Percentiles rank a stretch among this genome's conserved stretches.
Evolutionary conservation across 1,140 invertebrate species (phyloP).

Genomic region (Sipha flava): DNA sequence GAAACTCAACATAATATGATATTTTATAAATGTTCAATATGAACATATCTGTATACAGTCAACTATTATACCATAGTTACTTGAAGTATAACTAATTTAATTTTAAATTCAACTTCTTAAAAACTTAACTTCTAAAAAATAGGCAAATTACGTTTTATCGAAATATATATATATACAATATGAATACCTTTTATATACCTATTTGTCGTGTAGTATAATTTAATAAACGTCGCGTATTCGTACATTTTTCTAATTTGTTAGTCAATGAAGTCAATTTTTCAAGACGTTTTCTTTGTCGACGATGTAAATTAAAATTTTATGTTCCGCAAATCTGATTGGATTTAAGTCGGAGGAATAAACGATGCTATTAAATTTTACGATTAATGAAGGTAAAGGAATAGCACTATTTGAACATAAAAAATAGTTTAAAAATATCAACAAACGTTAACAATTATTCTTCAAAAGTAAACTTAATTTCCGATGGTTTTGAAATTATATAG

Average conservation of each 20-base stretch:
- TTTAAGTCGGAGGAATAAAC: background rate
- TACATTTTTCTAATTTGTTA: background rate
- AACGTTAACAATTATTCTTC: background rate
- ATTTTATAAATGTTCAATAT: too few species aligned
- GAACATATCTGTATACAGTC: too few species aligned
- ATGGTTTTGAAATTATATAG: background rate
- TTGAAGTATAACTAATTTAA: too few species aligned
- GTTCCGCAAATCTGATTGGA: background rate
- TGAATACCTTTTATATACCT: too few species aligned
- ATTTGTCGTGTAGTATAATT: too few species aligned
- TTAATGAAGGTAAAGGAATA: background rate
- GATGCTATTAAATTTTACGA: conserved; percentile 10
- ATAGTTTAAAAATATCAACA: background rate
- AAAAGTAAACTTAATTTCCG: background rate
- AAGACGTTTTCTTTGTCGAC: background rate
- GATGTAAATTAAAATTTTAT: background rate
- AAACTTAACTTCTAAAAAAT: too few species aligned
- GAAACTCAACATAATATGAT: too few species aligned
- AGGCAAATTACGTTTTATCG: too few species aligned
- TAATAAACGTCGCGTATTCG: too few species aligned
- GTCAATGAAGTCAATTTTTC: background rate
- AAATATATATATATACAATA: too few species aligned
- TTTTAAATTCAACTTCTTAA: too few species aligned
- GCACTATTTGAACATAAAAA: background rate
- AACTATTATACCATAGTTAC: too few species aligned